These are phyloP conservation scores for Circaetus cinerascens DNA, from an alignment of 2,113 vertebrate species.

Conservation along the genomic window DNA sequence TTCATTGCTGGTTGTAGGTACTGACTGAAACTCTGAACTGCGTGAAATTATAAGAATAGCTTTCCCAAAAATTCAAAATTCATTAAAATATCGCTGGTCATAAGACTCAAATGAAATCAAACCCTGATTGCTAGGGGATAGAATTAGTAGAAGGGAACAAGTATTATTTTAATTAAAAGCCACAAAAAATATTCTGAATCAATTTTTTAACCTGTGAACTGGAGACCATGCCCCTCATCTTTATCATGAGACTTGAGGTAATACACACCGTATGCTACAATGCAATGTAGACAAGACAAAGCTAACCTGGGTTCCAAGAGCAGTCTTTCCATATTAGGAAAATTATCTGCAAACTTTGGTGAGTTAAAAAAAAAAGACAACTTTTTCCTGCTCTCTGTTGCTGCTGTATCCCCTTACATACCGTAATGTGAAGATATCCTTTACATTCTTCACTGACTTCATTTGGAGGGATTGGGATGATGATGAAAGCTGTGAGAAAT, in stretches of 20 bases:
- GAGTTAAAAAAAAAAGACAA: background rate
- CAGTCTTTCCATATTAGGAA: background rate
- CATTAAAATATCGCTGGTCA: background rate
- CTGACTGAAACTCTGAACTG: background rate
- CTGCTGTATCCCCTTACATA: background rate
- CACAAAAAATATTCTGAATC: background rate
- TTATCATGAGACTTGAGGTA: background rate
- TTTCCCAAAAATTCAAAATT: background rate
- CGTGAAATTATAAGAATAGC: background rate
- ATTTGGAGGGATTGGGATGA: constrained; percentile 73
- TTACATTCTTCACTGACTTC: constrained; percentile 70
- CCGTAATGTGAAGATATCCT: background rate
- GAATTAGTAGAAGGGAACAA: background rate
- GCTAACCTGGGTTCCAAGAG: background rate
- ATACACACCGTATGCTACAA: background rate
- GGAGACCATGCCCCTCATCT: background rate
- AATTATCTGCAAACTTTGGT: background rate
- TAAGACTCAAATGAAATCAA: background rate
- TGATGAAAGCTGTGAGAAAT: constrained; percentile 64
- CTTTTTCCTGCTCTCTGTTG: background rate
- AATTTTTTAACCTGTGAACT: background rate
- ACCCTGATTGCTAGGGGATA: background rate
- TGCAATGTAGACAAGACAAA: background rate
- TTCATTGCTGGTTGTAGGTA: background rate
- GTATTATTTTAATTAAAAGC: background rate